Conservation (phyloP, 2,797 vertebrate species). For the Chloroceryle inda region DNA sequence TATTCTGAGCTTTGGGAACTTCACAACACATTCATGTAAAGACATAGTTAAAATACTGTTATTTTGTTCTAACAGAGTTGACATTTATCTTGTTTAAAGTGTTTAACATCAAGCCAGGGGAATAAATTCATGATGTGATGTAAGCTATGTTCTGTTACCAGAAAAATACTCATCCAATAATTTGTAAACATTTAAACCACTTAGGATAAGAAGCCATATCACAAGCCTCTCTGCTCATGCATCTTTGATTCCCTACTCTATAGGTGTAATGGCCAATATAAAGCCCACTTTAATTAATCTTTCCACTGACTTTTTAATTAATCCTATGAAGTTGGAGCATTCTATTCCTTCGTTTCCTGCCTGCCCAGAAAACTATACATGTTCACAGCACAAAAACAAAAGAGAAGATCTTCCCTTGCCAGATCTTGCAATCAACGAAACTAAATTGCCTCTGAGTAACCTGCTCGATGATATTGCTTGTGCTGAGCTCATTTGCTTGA, state of each 20-base stretch:
- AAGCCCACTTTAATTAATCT: not conserved
- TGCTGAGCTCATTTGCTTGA: not conserved
- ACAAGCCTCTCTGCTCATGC: not conserved
- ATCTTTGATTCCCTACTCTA: not conserved
- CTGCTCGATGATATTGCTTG: not conserved
- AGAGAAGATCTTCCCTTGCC: not conserved
- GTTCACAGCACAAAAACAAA: not conserved
- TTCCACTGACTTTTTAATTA: not conserved
- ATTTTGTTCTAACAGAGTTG: not conserved
- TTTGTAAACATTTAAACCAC: constrained; percentile 16
- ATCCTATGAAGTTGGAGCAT: not conserved
- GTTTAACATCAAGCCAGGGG: constrained; percentile 9
- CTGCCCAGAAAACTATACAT: not conserved
- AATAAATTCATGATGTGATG: not conserved
- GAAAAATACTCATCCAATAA: not conserved
- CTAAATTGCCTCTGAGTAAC: constrained; percentile 18
- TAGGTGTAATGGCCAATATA: not conserved
- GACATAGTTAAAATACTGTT: not conserved
- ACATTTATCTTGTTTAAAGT: not conserved
- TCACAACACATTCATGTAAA: not conserved
- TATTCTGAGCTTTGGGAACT: not conserved
- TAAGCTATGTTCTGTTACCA: not conserved
- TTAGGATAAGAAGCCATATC: not conserved
- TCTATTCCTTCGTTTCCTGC: not conserved
- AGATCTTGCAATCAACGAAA: not conserved